phyloP scores from a whole-genome alignment of 2,888 invertebrate genomes.

The Plagiodera versicolora region DNA sequence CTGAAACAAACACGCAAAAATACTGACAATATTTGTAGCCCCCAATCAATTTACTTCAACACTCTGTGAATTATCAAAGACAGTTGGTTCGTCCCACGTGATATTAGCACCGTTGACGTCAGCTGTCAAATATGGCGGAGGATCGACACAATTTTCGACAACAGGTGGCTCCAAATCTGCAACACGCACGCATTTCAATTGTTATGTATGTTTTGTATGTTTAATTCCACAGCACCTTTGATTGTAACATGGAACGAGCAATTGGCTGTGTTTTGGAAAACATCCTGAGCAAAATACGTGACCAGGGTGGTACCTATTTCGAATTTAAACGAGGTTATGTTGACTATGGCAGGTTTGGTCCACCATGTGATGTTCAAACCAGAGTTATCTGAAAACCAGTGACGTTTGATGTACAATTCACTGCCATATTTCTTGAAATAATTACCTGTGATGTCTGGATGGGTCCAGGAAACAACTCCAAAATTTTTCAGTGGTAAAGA shows the following conservation, averaged over 20 bases:
- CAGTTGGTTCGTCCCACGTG: conserved; percentile 62
- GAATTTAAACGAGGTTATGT: conserved; percentile 55
- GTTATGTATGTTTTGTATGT: background rate
- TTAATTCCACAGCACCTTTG: conserved; percentile 49
- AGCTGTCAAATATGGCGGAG: conserved; percentile 55
- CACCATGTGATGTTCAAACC: conserved; percentile 59
- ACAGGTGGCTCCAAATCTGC: conserved; percentile 61
- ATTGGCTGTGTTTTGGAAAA: conserved; percentile 61
- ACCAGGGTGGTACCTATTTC: conserved; percentile 62
- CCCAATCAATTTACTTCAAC: conserved; percentile 38
- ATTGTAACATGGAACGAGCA: conserved; percentile 65
- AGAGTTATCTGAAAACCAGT: conserved; percentile 59
- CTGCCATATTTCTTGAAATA: conserved; percentile 2
- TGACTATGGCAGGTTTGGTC: conserved; percentile 61
- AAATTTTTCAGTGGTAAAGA: conserved; percentile 58
- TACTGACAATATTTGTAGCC: background rate
- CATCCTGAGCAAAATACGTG: conserved; percentile 66
- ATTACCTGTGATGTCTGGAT: conserved; percentile 50
- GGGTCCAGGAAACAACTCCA: conserved; percentile 59
- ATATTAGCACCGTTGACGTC: conserved; percentile 53
- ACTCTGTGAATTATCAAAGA: conserved; percentile 61
- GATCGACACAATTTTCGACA: conserved; percentile 63
- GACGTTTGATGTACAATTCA: background rate
- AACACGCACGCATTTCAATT: too few relatives aligned
- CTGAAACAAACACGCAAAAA: conserved; percentile 21